These are phyloP conservation scores for Thereva unica DNA, from an alignment of 2,888 invertebrate genomes.

Conservation along the genomic window DNA sequence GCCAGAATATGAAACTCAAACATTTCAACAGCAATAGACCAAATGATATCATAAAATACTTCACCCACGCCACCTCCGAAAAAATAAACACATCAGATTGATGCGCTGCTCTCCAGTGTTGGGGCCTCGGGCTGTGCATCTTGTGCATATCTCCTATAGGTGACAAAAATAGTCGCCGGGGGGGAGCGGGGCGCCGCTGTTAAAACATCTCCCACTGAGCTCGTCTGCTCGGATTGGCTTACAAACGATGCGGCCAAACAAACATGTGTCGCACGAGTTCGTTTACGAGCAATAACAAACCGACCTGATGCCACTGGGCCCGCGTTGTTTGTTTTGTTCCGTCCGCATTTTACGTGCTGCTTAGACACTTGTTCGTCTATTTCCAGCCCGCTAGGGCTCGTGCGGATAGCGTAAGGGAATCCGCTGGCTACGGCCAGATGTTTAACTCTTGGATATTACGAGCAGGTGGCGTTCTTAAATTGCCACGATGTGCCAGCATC, in stretches of 20 bases:
- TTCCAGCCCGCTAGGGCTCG: background rate
- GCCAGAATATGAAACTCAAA: background rate
- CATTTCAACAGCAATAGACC: constrained; percentile 3
- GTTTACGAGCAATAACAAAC: constrained; percentile 33
- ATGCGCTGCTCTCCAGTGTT: background rate
- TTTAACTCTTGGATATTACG: no score
- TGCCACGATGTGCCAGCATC: no score
- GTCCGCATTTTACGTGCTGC: constrained; percentile 10
- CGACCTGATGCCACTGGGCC: constrained; percentile 24
- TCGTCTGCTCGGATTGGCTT: constrained; percentile 23
- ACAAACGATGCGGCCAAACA: constrained; percentile 32
- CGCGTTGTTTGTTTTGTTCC: constrained; percentile 21
- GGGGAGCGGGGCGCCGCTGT: constrained; percentile 2
- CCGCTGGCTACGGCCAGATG: no score
- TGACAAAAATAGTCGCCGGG: constrained; percentile 26
- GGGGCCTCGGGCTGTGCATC: constrained; percentile 1
- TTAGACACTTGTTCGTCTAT: constrained; percentile 31
- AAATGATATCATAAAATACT: constrained; percentile 14
- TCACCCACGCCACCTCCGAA: constrained; percentile 16
- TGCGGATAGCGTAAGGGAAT: no score
- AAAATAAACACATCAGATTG: constrained; percentile 9
- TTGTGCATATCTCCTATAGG: background rate
- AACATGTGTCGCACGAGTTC: constrained; percentile 32
- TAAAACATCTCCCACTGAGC: constrained; percentile 32
- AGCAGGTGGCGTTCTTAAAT: no score